These are phyloP conservation scores for Spodoptera picta DNA, from an alignment of 2,888 invertebrate species.

Conservation along the genomic window DNA sequence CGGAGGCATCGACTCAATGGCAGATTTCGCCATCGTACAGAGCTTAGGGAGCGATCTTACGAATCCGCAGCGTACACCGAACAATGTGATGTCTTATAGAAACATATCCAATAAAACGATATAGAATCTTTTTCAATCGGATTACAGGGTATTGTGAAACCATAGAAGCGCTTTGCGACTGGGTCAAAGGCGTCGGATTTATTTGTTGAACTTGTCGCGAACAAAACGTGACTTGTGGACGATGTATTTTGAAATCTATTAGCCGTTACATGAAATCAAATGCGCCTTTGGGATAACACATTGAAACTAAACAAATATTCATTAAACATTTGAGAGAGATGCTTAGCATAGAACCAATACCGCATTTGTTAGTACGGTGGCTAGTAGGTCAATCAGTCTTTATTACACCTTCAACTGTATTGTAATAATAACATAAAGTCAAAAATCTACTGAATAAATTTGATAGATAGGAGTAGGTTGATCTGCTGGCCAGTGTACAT, in stretches of 20 bases:
- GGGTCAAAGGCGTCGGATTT: conserved; percentile 71
- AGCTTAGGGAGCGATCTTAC: conserved; percentile 31
- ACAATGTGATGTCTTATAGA: conserved; percentile 46
- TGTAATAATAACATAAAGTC: too few relatives aligned
- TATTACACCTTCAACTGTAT: too few relatives aligned
- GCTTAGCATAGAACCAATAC: too few relatives aligned
- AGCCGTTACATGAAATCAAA: too few relatives aligned
- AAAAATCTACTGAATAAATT: too few relatives aligned
- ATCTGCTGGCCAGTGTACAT: too few relatives aligned
- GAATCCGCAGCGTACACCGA: conserved; percentile 22
- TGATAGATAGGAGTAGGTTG: too few relatives aligned
- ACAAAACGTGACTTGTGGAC: conserved; percentile 17
- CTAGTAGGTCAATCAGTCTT: too few relatives aligned
- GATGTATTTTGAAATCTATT: too few relatives aligned
- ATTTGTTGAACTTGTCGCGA: conserved; percentile 48
- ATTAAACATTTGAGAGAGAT: too few relatives aligned
- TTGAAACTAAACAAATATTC: too few relatives aligned
- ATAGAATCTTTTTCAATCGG: conserved; percentile 71
- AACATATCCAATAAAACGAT: conserved; percentile 52
- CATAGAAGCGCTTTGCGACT: conserved; percentile 62
- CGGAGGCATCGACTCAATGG: conserved; percentile 28
- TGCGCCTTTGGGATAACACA: background rate
- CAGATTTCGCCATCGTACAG: conserved; percentile 21
- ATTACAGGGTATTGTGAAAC: conserved; percentile 72
- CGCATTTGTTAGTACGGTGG: too few relatives aligned